Evolutionary conservation across 2,888 invertebrate genomes (phyloP).

Genomic region (Chaetogeoica ovagalla): DNA sequence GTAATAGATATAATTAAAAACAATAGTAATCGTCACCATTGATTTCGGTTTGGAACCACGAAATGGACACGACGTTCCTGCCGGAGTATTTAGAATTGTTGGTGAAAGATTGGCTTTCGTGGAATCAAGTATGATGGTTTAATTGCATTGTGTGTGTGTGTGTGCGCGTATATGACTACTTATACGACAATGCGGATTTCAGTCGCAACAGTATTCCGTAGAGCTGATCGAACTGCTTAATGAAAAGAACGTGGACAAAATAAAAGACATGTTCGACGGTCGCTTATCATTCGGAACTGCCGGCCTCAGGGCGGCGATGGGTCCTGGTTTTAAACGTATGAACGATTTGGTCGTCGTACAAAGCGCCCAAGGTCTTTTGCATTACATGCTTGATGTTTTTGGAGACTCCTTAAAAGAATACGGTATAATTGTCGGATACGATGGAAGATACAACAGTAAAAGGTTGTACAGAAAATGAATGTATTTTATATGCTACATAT

Average conservation of each 20-base stretch:
- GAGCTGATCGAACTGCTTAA: constrained; percentile 11
- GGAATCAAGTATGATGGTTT: constrained; percentile 39
- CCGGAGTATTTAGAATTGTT: constrained; percentile 22
- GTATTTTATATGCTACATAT: not conserved
- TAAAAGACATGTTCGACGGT: constrained; percentile 42
- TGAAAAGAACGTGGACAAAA: constrained; percentile 33
- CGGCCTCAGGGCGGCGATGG: constrained; percentile 89
- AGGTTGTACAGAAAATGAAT: constrained; percentile 64
- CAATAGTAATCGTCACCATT: too few species aligned
- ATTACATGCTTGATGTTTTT: constrained; percentile 68
- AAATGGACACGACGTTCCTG: constrained; percentile 37
- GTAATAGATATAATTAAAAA: too few species aligned
- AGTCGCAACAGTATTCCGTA: constrained; percentile 26
- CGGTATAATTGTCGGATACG: constrained; percentile 88
- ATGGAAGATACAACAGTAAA: constrained; percentile 88
- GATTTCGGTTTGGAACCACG: too few species aligned
- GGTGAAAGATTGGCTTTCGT: constrained; percentile 35
- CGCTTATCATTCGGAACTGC: constrained; percentile 89
- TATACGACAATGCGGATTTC: not conserved
- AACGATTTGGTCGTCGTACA: constrained; percentile 93
- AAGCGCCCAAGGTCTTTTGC: constrained; percentile 85
- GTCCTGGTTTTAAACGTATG: constrained; percentile 88
- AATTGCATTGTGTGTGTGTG: not conserved
- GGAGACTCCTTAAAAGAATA: constrained; percentile 60
- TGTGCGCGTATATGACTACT: not conserved